Conservation (phyloP, 2,888 invertebrate genomes). For the Julus scanicus region DNA sequence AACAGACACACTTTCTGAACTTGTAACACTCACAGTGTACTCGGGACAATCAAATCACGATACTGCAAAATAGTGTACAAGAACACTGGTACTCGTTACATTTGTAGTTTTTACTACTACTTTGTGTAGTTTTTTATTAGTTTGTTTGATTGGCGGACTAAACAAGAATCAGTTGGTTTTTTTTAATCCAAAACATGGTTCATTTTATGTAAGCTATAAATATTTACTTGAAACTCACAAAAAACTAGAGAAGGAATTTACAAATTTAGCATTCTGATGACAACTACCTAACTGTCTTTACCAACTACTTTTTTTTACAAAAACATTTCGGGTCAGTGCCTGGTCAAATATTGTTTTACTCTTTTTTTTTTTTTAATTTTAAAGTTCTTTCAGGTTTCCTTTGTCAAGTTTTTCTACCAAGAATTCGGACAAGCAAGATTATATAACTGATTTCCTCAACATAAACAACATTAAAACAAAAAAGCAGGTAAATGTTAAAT, state of each 20-base stretch:
- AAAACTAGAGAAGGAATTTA: background rate
- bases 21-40: too few relatives aligned
- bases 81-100: too few relatives aligned
- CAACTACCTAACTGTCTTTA: background rate
- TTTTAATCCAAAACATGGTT: background rate
- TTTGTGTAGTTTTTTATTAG: too few relatives aligned
- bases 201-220: background rate
- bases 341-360: slow-evolving; percentile 16
- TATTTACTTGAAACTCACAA: background rate
- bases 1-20: too few relatives aligned
- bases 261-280: background rate
- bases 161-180: background rate
- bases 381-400: background rate
- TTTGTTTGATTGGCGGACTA: background rate
- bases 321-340: background rate
- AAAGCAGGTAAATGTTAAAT: background rate
- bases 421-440: slow-evolving; percentile 30
- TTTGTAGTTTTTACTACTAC: too few relatives aligned
- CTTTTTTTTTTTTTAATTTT: background rate
- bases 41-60: too few relatives aligned
- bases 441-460: slow-evolving; percentile 17
- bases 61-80: too few relatives aligned
- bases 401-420: background rate
- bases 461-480: background rate
- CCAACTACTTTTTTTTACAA: background rate